Conservation (phyloP, 2,888 invertebrate species). For the Agelastica alni region DNA sequence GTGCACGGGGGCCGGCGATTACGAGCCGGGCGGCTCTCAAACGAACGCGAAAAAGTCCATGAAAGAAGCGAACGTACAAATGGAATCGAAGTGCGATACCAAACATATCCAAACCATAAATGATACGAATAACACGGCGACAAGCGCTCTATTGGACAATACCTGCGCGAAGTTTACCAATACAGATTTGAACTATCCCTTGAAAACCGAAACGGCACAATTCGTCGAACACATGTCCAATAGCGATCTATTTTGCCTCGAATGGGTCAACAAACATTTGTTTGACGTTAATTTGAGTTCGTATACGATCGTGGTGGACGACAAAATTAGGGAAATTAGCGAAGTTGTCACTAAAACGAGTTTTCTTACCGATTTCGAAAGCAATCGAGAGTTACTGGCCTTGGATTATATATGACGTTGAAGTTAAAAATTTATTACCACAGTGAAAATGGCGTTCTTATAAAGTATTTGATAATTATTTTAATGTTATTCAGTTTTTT, state of each 20-base stretch:
- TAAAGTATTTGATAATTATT: no score
- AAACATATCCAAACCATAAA: no score
- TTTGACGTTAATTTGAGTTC: slow-evolving; percentile 45
- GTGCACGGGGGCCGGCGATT: no score
- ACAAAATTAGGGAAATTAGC: slow-evolving; percentile 42
- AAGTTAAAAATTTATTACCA: no score
- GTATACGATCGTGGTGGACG: slow-evolving; percentile 42
- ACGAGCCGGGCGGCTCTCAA: no score
- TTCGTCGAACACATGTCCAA: slow-evolving; percentile 41
- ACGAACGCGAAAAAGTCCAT: no score
- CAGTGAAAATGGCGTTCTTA: no score
- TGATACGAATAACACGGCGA: not conserved
- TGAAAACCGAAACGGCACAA: not conserved
- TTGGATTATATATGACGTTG: no score
- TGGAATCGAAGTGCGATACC: no score
- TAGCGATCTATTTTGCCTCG: slow-evolving; percentile 45
- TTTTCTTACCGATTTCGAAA: slow-evolving; percentile 28
- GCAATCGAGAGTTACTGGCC: not conserved
- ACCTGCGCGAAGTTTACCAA: slow-evolving; percentile 8
- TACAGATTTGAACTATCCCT: slow-evolving; percentile 13
- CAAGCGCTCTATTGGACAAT: no score
- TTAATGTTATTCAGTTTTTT: no score
- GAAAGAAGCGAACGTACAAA: no score
- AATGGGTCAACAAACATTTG: slow-evolving; percentile 47
- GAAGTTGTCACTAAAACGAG: slow-evolving; percentile 38